Base-by-base conservation (phyloP, 2,113 vertebrate species). In the Oreochromis spilurus region DNA sequence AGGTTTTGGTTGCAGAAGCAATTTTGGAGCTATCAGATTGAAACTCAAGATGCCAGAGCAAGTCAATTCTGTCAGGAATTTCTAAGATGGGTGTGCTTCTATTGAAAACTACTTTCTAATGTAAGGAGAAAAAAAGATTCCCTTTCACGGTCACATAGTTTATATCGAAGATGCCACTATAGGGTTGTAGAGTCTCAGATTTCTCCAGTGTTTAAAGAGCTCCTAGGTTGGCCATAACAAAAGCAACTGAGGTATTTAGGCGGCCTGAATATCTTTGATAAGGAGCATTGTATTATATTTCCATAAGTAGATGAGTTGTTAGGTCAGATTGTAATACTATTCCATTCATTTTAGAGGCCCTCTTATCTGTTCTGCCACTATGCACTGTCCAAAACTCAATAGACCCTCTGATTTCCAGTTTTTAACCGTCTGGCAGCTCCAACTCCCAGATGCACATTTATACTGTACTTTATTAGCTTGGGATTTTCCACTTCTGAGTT, bases 21-120 rank as follows among this genome's bases (percentile, higher is more conserved):
- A 93, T 94, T 93, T 94, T 85, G 79, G 70, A 81, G 89, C 92
- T 95, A 96, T 96, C 95, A 95, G 95, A 95, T 95, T 93, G 95
- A 96, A 96, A 95, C 88, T 87, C 82, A 88, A 95, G 94, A 95
- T 89, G 90, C 86, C 88, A 84, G 88, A 84, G 58, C 77, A 83
- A 86, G 88, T 94, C 89, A 84, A 67, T 92, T 94, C 93, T 92
- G 93, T 94, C 91, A 91, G 90, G 94, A 94, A 93, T 95, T 91
- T 90, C 89, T 87, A 43, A 90, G 87, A 84, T 65, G 90, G 70
- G 83, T 58, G 87, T 90, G 82, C 67, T 31, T 91, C 81, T 88
- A 89, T 94, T 93, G 82, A 90, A 88, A 91, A 91, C 87, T 65
- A 80, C 86, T 91, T 89, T 93, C 67, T 85, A 84, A 90, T 53